These are phyloP conservation scores for Ophthalmolycus amberensis DNA, from an alignment of 2,113 vertebrate genomes.

Conservation along the genomic window DNA sequence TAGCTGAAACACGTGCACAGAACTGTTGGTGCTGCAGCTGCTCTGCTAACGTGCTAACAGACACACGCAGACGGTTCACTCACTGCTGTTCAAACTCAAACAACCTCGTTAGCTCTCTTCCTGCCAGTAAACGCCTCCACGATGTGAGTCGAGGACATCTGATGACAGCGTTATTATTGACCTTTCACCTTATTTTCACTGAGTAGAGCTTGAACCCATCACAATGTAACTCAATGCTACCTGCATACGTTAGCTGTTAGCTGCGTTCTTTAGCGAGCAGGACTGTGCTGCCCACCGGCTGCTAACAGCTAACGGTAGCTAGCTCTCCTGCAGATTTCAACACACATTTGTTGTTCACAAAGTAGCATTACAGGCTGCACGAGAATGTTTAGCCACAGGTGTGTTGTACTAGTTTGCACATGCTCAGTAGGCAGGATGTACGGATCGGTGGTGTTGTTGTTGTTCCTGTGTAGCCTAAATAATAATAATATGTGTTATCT, in stretches of 20 bases:
- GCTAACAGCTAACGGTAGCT: neutral
- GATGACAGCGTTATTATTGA: neutral
- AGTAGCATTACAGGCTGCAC: neutral
- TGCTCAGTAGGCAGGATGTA: neutral
- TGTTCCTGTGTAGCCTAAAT: neutral
- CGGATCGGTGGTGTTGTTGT: no score
- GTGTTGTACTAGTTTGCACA: neutral
- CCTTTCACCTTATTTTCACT: neutral
- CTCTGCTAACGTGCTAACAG: no score
- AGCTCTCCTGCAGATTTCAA: neutral
- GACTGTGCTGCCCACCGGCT: no score
- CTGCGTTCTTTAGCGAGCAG: neutral
- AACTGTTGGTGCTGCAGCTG: neutral
- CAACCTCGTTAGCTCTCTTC: neutral
- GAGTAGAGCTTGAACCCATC: neutral
- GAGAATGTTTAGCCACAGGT: neutral
- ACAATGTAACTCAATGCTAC: neutral
- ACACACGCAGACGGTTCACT: no score
- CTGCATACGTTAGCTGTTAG: neutral
- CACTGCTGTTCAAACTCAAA: neutral
- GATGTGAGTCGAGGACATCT: neutral
- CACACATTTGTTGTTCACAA: no score
- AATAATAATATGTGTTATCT: neutral
- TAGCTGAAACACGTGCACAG: neutral
- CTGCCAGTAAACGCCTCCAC: neutral